Evolutionary conservation across 1,140 invertebrate species (phyloP), one percentile per base, ranked within the genome.

Genomic region (Matsumurasca onukii): DNA sequence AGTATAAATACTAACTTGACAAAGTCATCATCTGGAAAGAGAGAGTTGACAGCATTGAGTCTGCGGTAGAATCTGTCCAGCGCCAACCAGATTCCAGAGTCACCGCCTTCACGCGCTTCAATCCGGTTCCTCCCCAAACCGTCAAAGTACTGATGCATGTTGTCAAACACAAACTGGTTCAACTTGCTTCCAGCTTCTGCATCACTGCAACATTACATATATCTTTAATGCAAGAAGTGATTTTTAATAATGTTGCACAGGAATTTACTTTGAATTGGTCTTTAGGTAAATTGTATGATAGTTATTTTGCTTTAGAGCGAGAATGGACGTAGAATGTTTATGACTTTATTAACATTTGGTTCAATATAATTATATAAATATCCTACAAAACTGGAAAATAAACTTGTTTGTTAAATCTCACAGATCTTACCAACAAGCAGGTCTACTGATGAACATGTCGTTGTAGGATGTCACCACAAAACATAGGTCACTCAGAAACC

Each of bases 381-480:
- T n/a, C n/a, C n/a, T n/a, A n/a, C n/a, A n/a, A n/a, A n/a, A n/a
- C n/a, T n/a, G n/a, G n/a, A n/a, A n/a, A n/a, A n/a, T n/a, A n/a
- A n/a, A n/a, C n/a, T n/a, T n/a, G n/a, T n/a, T n/a, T n/a, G n/a
- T n/a, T n/a, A n/a, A n/a, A n/a, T n/a, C n/a, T n/a, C n/a, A n/a
- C n/a, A n/a, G n/a, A 39, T 1, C 57, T 51, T 20, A 59, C 31
- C 24, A 57, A 67, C 24, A 67, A 2, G 29, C 52, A 31, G 52
- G 39, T 20, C 29, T 69, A 31, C 76, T 75, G n/a, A n/a, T n/a
- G n/a, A n/a, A n/a, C 88, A 98, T 93, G 73, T 97, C 92, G 75
- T n/a, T 92, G 77, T 96, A 98, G 13, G 94, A 95, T 31, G 91
- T 92, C 67, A 98, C 91, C 29, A 98, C 89, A 15, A 98, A 82